Evolutionary conservation across 1,140 invertebrate species (phyloP), one percentile per base, ranked within the genome.

Genomic region (Adelges cooleyi): DNA sequence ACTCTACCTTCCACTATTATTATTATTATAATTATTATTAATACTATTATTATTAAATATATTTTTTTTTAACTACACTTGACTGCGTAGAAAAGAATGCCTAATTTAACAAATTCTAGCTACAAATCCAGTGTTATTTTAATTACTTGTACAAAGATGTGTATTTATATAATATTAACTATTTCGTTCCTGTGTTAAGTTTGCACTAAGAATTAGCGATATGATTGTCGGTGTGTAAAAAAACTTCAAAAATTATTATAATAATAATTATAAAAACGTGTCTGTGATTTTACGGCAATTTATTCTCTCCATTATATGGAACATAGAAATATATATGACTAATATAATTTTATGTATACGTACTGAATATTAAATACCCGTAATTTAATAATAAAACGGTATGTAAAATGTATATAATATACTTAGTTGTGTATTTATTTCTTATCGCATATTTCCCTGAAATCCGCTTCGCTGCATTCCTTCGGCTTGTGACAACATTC

Each of bases 141-240:
- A 48, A 46, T 62, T 48, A 27, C 27, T 48, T 62, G 56, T 62
- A 62, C 29, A 44, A 52, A 53, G 33, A 33, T 36, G 51, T 11
- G 51, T 53, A 22, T 53, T 53, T 53, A 17, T 52, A 38, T 53
- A 50, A 50, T 48, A 48, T 18, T 18, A 44, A 42, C 15, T 44
- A n/a, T 44, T 62, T 62, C 44, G 56, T 62, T 62, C 56, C 56
- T 62, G 56, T 62, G 42, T 62, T 62, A 62, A 48, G 25, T 62
- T 62, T 48, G 56, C 56, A 62, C 56, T 18, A 33, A 33, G 29
- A 62, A 23, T 62, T 62, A 62, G 56, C 42, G 40, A 46, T 62
- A 48, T 29, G 10, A 48, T 62, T 62, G 42, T 62, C 42, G 42
- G 56, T 29, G 56, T 17, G 44, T 48, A 48, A 20, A 33, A 33